phyloP scores from a whole-genome alignment of 2,888 invertebrate species.

The Deilephila porcellus region DNA sequence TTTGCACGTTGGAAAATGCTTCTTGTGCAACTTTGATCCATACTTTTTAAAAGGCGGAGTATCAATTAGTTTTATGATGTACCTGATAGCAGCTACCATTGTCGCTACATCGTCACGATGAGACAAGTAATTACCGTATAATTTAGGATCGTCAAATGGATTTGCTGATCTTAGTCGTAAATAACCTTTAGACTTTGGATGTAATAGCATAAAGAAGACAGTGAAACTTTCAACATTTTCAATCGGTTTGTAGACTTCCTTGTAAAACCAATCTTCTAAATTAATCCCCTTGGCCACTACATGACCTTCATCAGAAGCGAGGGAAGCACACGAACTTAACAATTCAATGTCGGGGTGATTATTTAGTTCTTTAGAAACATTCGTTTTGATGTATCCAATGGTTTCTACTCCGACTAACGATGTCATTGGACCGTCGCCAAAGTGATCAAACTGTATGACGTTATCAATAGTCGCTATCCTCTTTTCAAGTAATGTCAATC shows the following conservation, averaged over 20 bases:
- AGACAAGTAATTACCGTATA: constrained; percentile 90
- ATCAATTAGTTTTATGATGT: constrained; percentile 82
- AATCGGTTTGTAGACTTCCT: constrained; percentile 69
- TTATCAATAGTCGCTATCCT: constrained; percentile 62
- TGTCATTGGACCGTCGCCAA: constrained; percentile 82
- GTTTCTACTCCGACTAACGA: constrained; percentile 84
- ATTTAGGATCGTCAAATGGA: constrained; percentile 87
- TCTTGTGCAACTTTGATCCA: constrained; percentile 83
- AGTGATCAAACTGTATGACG: constrained; percentile 64
- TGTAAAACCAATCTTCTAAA: constrained; percentile 72
- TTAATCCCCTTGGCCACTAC: constrained; percentile 71
- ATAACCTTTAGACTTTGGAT: constrained; percentile 87
- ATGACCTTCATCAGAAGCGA: constrained; percentile 84
- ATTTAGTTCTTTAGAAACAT: constrained; percentile 78
- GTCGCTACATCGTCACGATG: constrained; percentile 85
- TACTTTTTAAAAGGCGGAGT: constrained; percentile 85
- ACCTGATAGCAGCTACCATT: constrained; percentile 84
- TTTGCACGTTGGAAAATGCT: constrained; percentile 83
- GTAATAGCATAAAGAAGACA: constrained; percentile 84
- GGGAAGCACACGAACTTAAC: constrained; percentile 83
- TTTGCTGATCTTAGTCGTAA: constrained; percentile 86
- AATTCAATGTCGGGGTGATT: constrained; percentile 88
- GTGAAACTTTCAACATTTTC: constrained; percentile 75
- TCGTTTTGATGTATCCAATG: constrained; percentile 85
- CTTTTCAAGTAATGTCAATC: constrained; percentile 60